A percentile compares a stretch with the other conserved stretches of the same genome.
Evolutionary conservation across 2,797 vertebrate species (phyloP).

Genomic region (Phrynocephalus guinanensis): DNA sequence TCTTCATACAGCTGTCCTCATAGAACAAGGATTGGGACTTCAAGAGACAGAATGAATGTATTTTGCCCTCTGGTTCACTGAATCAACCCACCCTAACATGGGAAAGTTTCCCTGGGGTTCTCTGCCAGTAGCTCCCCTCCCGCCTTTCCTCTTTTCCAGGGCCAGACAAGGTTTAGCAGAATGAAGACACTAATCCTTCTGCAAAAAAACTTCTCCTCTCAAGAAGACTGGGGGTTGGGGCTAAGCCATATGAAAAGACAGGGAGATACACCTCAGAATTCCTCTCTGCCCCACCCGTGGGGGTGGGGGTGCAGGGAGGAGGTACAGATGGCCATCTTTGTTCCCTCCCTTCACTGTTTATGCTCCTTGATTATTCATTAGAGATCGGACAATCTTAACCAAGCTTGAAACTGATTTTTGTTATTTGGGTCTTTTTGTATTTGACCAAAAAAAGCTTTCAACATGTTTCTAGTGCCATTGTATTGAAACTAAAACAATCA

Average conservation of each 20-base stretch:
- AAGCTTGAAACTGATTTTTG: slow-evolving; percentile 22
- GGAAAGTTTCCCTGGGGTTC: fast-evolving
- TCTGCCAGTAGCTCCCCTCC: background rate
- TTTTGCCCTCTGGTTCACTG: background rate
- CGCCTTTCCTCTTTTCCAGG: background rate
- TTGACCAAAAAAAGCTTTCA: slow-evolving; percentile 42
- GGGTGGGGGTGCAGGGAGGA: background rate
- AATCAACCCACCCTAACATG: fast-evolving
- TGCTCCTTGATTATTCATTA: background rate
- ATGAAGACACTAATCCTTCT: background rate
- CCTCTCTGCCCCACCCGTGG: background rate
- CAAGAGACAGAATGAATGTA: background rate
- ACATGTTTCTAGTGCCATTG: slow-evolving; percentile 30
- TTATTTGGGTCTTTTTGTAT: slow-evolving; percentile 50
- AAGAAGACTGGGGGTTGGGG: background rate
- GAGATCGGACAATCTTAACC: slow-evolving; percentile 26
- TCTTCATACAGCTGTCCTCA: background rate
- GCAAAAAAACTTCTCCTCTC: background rate
- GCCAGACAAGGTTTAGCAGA: background rate
- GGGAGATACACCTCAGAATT: background rate
- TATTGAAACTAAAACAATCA: slow-evolving; percentile 17
- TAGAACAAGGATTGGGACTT: background rate
- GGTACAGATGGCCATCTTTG: fast-evolving
- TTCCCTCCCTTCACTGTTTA: background rate
- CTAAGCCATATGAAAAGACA: background rate